Base-by-base conservation (phyloP, 1,140 invertebrate genomes). In the Paralvinella palmiformis region DNA sequence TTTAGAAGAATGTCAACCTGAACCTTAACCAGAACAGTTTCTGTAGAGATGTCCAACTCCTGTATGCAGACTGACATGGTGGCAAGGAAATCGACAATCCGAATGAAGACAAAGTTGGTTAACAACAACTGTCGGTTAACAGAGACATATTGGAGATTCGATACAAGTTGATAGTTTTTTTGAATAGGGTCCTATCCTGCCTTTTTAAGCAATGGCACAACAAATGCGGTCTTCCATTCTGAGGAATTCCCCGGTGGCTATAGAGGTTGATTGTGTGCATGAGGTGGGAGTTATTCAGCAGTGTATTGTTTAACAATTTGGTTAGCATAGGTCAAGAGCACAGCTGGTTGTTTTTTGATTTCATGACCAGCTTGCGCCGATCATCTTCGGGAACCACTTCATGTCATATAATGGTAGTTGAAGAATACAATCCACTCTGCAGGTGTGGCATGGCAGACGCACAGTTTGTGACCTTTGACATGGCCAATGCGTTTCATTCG, bases 281-380 rank as follows among this genome's bases (percentile, higher is more conserved):
- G 27, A 3, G 45, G 45, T 48, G 45, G 45, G n/a, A 48, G 45
- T 48, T 22, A 48, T 48, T 48, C 3, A n/a, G 20, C 45, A 3
- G 27, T 48, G 15, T 15, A 48, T 24, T 48, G 5, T 4, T n/a
- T n/a, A n/a, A n/a, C n/a, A n/a, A n/a, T n/a, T n/a, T n/a, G n/a
- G n/a, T n/a, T n/a, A n/a, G n/a, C n/a, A n/a, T n/a, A n/a, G n/a
- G n/a, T 48, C 48, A 52, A 52, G 7, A 52, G 48, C 48, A 52
- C n/a, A 52, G n/a, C 48, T 52, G 48, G n/a, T 52, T 17, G 48
- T n/a, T 52, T 20, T 52, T 52, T 2, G n/a, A 52, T 52, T 52
- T 52, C 1, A 52, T 52, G 15, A 52, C n/a, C 7, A 52, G 31
- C 48, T 52, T 52, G 48, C 48, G n/a, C 48, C 24, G 22, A 52